phyloP scores from a whole-genome alignment of 2,113 vertebrate genomes.

The Puffinus mauretanicus region DNA sequence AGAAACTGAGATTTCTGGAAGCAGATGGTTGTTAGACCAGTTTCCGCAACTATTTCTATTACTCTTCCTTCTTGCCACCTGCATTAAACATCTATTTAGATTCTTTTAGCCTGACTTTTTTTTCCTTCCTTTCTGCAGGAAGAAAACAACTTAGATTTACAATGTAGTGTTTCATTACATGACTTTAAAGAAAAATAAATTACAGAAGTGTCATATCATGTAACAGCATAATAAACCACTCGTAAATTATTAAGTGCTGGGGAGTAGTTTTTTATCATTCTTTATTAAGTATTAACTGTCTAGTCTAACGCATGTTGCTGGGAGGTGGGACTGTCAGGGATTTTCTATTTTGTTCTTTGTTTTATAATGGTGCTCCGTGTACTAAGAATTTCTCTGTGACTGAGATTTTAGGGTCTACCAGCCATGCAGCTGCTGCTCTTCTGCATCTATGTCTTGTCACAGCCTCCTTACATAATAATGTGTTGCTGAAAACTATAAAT shows the following conservation, averaged over 20 bases:
- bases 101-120: neutral
- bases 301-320: neutral
- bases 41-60: neutral
- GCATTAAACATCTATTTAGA: neutral
- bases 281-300: neutral
- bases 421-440: neutral
- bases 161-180: neutral
- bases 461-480: neutral
- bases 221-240: neutral
- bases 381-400: neutral
- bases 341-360: neutral
- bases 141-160: slow-evolving; percentile 1
- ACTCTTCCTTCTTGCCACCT: neutral
- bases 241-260: slow-evolving; percentile 11
- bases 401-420: neutral
- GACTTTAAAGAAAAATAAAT: slow-evolving; percentile 38
- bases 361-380: neutral
- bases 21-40: neutral
- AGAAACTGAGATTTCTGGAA: neutral
- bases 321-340: neutral
- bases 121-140: neutral
- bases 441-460: neutral
- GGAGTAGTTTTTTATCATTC: neutral
- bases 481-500: neutral
- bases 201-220: neutral